These are phyloP conservation scores for Oryzias dopingdopingensis DNA, from an alignment of 2,797 vertebrate genomes.

Conservation along the genomic window DNA sequence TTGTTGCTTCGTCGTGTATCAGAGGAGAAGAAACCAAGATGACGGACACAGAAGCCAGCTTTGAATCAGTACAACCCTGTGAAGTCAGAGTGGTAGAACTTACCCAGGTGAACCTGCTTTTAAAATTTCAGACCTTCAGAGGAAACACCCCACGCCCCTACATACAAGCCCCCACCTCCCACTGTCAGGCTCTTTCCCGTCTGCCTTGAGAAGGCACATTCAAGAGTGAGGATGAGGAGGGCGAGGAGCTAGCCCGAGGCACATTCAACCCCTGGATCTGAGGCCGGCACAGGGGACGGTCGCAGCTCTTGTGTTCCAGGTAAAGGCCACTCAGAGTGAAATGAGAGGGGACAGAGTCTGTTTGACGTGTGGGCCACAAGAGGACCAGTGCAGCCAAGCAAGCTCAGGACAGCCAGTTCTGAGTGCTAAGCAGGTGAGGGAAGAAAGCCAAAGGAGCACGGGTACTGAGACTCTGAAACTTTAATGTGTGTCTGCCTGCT, in stretches of 20 bases:
- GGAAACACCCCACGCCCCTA: constrained; percentile 9
- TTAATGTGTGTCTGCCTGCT: constrained; percentile 67
- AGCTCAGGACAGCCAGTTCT: constrained; percentile 40
- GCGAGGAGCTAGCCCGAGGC: constrained; percentile 45
- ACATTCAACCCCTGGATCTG: constrained; percentile 35
- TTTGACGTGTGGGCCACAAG: constrained; percentile 50
- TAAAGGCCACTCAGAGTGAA: constrained; percentile 60
- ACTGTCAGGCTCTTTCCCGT: constrained; percentile 20
- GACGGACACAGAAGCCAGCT: constrained; percentile 63
- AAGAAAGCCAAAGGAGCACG: constrained; percentile 2
- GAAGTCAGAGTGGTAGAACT: constrained; percentile 58
- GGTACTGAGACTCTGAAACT: constrained; percentile 55
- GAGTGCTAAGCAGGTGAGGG: constrained; percentile 21
- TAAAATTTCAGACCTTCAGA: constrained; percentile 7
- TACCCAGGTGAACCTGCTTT: constrained; percentile 42
- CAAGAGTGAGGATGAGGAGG: constrained; percentile 29
- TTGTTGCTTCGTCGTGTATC: constrained; percentile 52
- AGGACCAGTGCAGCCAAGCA: constrained; percentile 36
- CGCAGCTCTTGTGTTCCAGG: constrained; percentile 43
- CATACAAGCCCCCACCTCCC: constrained; percentile 2
- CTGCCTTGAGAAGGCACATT: constrained; percentile 28
- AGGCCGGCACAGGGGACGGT: constrained; percentile 40
- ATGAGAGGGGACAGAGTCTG: constrained; percentile 48
- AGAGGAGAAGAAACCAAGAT: constrained; percentile 44
- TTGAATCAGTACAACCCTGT: constrained; percentile 68